Evolutionary conservation across 2,113 vertebrate species (phyloP).

Genomic region (Chunga burmeisteri): DNA sequence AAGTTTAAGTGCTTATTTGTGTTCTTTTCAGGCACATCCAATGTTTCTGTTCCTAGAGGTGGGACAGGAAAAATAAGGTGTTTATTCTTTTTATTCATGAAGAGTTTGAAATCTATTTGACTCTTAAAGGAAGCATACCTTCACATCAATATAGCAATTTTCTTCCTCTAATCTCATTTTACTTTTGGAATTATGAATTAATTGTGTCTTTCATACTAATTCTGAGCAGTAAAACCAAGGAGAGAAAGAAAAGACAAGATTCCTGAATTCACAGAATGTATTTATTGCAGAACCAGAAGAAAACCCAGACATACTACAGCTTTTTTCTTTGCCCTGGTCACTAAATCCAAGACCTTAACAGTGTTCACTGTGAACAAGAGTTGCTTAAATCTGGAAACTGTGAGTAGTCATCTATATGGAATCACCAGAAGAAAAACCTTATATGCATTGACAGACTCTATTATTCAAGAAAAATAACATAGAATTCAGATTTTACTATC

Average conservation of each 20-base stretch:
- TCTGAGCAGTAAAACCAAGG: neutral
- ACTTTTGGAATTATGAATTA: neutral
- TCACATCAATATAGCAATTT: neutral
- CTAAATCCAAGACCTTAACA: neutral
- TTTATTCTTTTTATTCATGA: neutral
- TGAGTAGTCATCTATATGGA: neutral
- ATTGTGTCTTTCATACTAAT: neutral
- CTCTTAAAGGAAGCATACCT: neutral
- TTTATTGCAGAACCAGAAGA: neutral
- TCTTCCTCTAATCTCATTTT: neutral
- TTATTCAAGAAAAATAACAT: neutral
- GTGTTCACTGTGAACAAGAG: neutral
- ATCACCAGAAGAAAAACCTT: neutral
- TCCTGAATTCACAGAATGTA: neutral
- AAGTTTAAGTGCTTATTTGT: neutral
- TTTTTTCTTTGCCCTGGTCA: neutral
- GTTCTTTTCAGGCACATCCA: neutral
- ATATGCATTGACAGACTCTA: neutral
- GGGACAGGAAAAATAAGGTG: neutral
- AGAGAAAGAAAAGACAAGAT: neutral
- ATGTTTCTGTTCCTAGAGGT: neutral
- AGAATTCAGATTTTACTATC: neutral
- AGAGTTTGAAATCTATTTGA: neutral
- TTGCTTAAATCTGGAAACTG: neutral
- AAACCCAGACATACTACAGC: rapidly evolving